Evolutionary conservation across 64 coral and sea anemone species (phyloP).

Genomic region (Montipora capricornis): DNA sequence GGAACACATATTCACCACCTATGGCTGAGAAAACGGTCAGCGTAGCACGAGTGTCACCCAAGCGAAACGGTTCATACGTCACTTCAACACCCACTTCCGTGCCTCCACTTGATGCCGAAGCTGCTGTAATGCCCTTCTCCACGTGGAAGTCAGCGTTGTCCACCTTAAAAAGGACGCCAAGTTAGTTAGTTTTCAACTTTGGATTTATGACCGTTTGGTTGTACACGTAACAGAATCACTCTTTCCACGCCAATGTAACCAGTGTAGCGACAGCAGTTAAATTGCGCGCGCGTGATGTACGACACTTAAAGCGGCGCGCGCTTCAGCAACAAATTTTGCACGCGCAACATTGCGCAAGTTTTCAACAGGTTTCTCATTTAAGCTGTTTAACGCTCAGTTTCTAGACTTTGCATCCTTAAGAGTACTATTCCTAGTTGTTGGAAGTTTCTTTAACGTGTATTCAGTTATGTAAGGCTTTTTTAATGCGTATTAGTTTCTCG

Average conservation of each 20-base stretch:
- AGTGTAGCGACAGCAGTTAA: too few species aligned
- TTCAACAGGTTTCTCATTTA: too few species aligned
- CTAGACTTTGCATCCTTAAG: too few species aligned
- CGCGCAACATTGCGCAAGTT: too few species aligned
- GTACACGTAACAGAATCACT: background rate
- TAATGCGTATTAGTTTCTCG: too few species aligned
- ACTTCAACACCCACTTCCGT: slow-evolving; percentile 95
- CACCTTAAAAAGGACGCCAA: slow-evolving; percentile 66
- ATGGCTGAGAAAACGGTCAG: slow-evolving; percentile 71
- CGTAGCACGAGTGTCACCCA: slow-evolving; percentile 87
- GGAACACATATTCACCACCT: slow-evolving; percentile 96
- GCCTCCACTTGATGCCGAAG: slow-evolving; percentile 97
- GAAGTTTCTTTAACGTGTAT: too few species aligned
- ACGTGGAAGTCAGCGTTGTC: slow-evolving; percentile 98
- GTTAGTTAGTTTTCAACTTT: background rate
- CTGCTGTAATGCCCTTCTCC: slow-evolving; percentile 91
- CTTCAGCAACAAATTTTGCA: too few species aligned
- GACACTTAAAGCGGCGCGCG: too few species aligned
- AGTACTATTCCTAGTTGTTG: too few species aligned
- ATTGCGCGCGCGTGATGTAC: too few species aligned
- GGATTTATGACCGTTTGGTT: background rate
- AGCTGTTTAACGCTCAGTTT: too few species aligned
- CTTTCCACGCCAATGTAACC: background rate
- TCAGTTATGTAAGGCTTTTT: too few species aligned
- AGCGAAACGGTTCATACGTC: slow-evolving; percentile 87